Percentiles rank a stretch among this genome's conserved stretches.
phyloP scores from a whole-genome alignment of 2,113 vertebrate genomes.

The Scartelaos histophorus region DNA sequence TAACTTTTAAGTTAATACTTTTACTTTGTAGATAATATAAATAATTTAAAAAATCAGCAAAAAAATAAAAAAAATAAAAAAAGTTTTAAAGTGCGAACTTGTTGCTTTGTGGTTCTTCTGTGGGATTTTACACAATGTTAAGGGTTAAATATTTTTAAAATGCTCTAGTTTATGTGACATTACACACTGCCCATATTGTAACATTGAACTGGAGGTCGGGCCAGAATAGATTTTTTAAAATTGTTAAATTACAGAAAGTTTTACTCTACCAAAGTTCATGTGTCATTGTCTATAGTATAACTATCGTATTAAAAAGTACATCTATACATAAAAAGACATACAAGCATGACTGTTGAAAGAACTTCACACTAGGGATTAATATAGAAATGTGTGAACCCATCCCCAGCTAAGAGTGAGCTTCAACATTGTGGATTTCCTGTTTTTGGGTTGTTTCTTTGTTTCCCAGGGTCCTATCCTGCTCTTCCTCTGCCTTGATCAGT shows the following conservation, averaged over 20 bases:
- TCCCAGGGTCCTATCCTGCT: too few species aligned
- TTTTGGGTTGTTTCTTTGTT: not conserved
- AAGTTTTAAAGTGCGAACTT: slow-evolving; percentile 99
- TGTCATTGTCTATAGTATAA: too few species aligned
- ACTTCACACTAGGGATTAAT: too few species aligned
- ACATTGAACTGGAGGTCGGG: too few species aligned
- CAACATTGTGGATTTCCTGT: not conserved
- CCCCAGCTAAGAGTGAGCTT: not conserved
- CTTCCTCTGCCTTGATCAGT: too few species aligned
- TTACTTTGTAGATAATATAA: slow-evolving; percentile 99
- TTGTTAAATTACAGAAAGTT: too few species aligned
- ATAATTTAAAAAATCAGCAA: slow-evolving; percentile 95
- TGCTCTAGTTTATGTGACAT: not conserved
- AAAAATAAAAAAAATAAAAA: slow-evolving; percentile 99
- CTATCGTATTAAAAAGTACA: too few species aligned
- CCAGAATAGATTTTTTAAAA: too few species aligned
- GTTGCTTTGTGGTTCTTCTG: slow-evolving; percentile 36
- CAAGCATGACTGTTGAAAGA: too few species aligned
- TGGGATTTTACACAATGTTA: not conserved
- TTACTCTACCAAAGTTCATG: too few species aligned
- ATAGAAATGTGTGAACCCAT: not conserved
- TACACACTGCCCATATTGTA: not conserved
- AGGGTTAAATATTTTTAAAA: too few species aligned
- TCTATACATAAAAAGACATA: too few species aligned
- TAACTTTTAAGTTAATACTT: slow-evolving; percentile 99